Base-by-base conservation (phyloP, 1,140 invertebrate genomes). In the Brachionus koreanus region DNA sequence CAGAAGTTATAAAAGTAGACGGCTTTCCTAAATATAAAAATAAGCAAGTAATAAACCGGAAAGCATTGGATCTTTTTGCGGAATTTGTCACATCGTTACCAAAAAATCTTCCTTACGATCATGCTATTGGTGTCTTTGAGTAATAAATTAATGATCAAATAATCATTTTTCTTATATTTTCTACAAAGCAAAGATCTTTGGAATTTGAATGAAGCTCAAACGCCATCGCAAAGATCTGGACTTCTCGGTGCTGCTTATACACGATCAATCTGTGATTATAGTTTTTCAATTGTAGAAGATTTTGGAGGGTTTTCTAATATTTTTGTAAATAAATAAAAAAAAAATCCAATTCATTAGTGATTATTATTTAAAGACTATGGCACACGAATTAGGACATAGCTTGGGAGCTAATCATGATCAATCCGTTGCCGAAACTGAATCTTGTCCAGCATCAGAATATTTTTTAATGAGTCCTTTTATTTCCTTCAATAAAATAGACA, bases 321-420 rank as follows among this genome's bases (percentile, higher is more conserved):
- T 1, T 65, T 29, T 65, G 63, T 65, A 65, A 35, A 12, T n/a
- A 19, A 23, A 57, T 57, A 5, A 6, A 19, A 1, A 35, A 65
- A 35, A 23, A 16, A 33, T 63, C 13, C 9, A 37, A 65, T 37
- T 16, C 4, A 33, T 33, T 65, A 1, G 3, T 29, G n/a, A n/a
- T n/a, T n/a, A n/a, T 33, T 25, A 16, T 12, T n/a, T 29, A 33
- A 12, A 65, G 63, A 16, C 3, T 6, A 65, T 65, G 12, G 63
- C 63, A n/a, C 63, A 65, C 29, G 63, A 65, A 16, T 65, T 65
- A 33, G 63, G 63, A 5, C 63, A 65, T 16, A 65, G 25, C 12
- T 65, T 65, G 33, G 63, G 63, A 5, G 63, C 63, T 33, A 65
- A 37, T 65, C 63, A 65, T 65, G 63, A 65, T 65, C 63, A 65